Percentiles rank a stretch among this genome's conserved stretches.
phyloP scores from a whole-genome alignment of 2,888 invertebrate genomes.

The Pogonocherus hispidulus region DNA sequence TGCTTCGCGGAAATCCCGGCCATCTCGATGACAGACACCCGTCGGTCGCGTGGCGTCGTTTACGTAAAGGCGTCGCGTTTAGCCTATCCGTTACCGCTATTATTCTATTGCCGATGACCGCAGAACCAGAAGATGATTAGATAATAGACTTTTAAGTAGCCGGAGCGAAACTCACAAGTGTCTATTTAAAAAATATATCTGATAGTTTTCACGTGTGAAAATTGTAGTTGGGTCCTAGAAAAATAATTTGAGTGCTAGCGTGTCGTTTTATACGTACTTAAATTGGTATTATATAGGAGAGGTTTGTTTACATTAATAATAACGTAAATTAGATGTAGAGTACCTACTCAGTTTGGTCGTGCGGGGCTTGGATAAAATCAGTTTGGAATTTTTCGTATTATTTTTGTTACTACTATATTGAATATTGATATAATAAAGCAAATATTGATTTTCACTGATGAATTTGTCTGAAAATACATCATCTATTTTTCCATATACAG shows the following conservation, averaged over 20 bases:
- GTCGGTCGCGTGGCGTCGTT: conserved; percentile 24
- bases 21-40: background rate
- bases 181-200: background rate
- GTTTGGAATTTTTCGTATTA: no score
- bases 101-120: background rate
- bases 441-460: no score
- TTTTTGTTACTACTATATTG: no score
- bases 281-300: no score
- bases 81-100: background rate
- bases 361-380: no score
- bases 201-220: background rate
- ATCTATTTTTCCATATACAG: no score
- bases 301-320: no score
- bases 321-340: no score
- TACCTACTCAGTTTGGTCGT: no score
- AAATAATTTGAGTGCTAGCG: background rate
- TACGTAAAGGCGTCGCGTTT: background rate
- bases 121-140: background rate
- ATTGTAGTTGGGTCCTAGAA: background rate
- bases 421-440: no score
- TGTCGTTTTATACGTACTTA: no score
- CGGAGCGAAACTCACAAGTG: background rate
- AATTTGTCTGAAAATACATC: no score
- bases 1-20: background rate
- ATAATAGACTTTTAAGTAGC: background rate